These are phyloP conservation scores for Xestia xanthographa DNA, from an alignment of 2,888 invertebrate genomes.

Conservation along the genomic window DNA sequence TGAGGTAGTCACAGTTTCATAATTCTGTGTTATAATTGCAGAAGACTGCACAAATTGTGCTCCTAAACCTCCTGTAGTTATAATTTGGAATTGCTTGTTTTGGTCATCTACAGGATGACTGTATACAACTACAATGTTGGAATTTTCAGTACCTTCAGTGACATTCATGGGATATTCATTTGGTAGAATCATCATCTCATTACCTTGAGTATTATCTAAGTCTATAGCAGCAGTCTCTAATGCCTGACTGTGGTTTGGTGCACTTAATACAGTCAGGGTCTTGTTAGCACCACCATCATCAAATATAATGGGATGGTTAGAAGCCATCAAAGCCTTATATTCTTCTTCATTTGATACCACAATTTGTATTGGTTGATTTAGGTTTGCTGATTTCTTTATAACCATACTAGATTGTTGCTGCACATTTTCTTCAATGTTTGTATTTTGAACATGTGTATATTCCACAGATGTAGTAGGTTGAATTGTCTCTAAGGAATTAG, in stretches of 20 bases:
- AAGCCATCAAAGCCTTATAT: conserved; percentile 86
- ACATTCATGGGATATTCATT: conserved; percentile 91
- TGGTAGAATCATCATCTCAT: conserved; percentile 92
- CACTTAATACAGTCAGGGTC: conserved; percentile 82
- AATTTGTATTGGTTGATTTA: conserved; percentile 86
- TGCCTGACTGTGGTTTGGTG: conserved; percentile 76
- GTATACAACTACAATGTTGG: conserved; percentile 92
- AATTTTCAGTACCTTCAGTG: conserved; percentile 87
- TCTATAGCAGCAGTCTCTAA: conserved; percentile 80
- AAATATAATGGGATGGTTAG: conserved; percentile 87
- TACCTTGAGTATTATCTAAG: conserved; percentile 89
- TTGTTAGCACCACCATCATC: conserved; percentile 82
- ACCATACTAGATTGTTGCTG: conserved; percentile 75
- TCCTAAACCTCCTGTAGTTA: conserved; percentile 81
- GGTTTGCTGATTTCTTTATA: conserved; percentile 77
- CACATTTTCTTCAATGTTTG: conserved; percentile 69
- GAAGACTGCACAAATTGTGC: conserved; percentile 84
- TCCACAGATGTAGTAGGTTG: conserved; percentile 77
- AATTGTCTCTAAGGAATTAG: conserved; percentile 72
- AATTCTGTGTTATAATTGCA: conserved; percentile 85
- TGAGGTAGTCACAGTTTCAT: conserved; percentile 83
- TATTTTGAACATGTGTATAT: conserved; percentile 73
- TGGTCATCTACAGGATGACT: conserved; percentile 91
- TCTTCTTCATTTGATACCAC: conserved; percentile 89
- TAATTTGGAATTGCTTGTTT: conserved; percentile 89